A percentile compares a stretch with the other conserved stretches of the same genome.
Evolutionary conservation across 2,888 invertebrate genomes (phyloP).

Genomic region (Adelognathus sp.): DNA sequence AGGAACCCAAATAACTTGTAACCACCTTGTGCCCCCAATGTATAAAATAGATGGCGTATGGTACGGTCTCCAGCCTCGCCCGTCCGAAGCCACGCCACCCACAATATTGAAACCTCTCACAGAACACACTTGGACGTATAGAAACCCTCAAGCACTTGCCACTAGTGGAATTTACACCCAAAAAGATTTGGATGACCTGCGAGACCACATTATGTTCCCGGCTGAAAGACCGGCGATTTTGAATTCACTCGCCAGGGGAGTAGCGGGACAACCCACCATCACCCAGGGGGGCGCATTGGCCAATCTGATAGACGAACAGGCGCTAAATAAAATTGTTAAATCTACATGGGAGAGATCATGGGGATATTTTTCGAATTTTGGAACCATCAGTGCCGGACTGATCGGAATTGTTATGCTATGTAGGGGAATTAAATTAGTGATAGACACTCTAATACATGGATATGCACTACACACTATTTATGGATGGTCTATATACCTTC

Average conservation of each 20-base stretch:
- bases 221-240: constrained; percentile 28
- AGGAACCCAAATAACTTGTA: constrained; percentile 18
- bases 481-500: constrained; percentile 15
- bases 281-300: not conserved
- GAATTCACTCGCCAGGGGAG: constrained; percentile 9
- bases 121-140: constrained; percentile 10
- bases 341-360: not conserved
- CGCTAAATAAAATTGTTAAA: too few species aligned
- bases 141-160: constrained; percentile 1
- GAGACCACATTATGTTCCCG: constrained; percentile 41
- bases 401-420: not conserved
- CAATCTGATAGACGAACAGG: not conserved
- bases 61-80: not conserved
- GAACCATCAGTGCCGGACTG: too few species aligned
- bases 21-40: not conserved
- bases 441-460: constrained; percentile 27
- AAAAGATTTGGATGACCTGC: constrained; percentile 26
- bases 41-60: not conserved
- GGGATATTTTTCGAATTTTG: too few species aligned
- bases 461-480: constrained; percentile 30
- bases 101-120: not conserved
- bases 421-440: not conserved
- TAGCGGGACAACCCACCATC: not conserved
- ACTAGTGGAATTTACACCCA: constrained; percentile 16
- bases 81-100: not conserved